These are phyloP conservation scores for Papilio polytes DNA, from an alignment of 1,140 invertebrate species.

Conservation along the genomic window DNA sequence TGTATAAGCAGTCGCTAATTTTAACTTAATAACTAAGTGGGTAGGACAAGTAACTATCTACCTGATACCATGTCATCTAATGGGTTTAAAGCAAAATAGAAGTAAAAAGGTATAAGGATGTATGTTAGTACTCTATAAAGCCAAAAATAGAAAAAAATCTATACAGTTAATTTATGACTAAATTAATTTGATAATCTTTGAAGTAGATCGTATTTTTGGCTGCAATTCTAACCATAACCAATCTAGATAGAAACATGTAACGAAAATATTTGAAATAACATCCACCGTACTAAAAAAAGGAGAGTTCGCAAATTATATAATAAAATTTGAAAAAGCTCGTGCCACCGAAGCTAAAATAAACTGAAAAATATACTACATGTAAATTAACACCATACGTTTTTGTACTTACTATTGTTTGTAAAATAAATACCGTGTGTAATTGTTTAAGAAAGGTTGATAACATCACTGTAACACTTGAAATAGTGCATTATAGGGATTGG, in stretches of 20 bases:
- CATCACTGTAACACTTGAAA: neutral
- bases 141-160: constrained; percentile 21
- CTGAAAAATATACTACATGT: constrained; percentile 18
- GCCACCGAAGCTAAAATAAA: constrained; percentile 48
- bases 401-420: constrained; percentile 3
- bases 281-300: constrained; percentile 10
- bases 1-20: constrained; percentile 2
- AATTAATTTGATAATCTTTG: neutral
- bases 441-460: neutral
- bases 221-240: neutral
- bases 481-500: neutral
- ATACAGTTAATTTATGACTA: too few relatives aligned
- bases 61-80: constrained; percentile 13
- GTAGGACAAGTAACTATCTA: constrained; percentile 15
- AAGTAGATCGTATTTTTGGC: neutral
- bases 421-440: neutral
- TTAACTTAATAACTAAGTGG: neutral
- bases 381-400: neutral
- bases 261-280: neutral
- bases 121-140: neutral
- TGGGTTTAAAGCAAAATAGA: constrained; percentile 34
- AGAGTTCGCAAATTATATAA: constrained; percentile 39
- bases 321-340: constrained; percentile 48
- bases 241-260: neutral
- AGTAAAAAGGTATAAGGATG: constrained; percentile 33